Conservation (phyloP, 2,797 vertebrate species). For the Denticeps clupeoides region DNA sequence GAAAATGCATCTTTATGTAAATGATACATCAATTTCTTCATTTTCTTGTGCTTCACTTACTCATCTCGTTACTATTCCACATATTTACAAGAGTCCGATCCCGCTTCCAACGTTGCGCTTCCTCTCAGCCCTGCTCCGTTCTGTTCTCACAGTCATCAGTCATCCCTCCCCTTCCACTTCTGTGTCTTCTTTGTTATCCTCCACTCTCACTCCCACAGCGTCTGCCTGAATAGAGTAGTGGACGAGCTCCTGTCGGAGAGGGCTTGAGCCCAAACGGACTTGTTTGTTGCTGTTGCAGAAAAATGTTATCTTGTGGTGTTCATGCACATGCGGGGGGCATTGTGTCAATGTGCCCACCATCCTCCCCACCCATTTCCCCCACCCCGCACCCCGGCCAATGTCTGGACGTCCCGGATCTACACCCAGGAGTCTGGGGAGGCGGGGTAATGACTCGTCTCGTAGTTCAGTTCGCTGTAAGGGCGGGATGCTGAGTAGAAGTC, state of each 20-base stretch:
- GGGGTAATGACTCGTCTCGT: conserved; percentile 98
- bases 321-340: conserved; percentile 97
- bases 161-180: conserved; percentile 8
- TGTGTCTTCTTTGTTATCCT: not conserved
- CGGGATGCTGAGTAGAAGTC: conserved; percentile 99
- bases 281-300: conserved; percentile 39
- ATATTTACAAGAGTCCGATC: conserved; percentile 52
- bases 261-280: conserved; percentile 59
- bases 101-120: conserved; percentile 37
- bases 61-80: conserved; percentile 48
- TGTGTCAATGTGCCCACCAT: conserved; percentile 29
- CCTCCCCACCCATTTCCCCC: conserved; percentile 15
- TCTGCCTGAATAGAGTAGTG: conserved; percentile 7
- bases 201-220: conserved; percentile 3
- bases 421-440: conserved; percentile 99
- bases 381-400: conserved; percentile 37
- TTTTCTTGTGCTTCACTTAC: conserved; percentile 84
- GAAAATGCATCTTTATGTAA: conserved; percentile 70
- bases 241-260: conserved; percentile 10
- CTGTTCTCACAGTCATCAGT: not conserved
- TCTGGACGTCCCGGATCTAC: conserved; percentile 51
- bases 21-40: conserved; percentile 39
- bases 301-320: conserved; percentile 69
- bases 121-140: conserved; percentile 34
- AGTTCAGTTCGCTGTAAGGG: conserved; percentile 99